These are phyloP conservation scores for Andrena chrysosceles DNA, from an alignment of 2,888 invertebrate genomes.

Conservation along the genomic window DNA sequence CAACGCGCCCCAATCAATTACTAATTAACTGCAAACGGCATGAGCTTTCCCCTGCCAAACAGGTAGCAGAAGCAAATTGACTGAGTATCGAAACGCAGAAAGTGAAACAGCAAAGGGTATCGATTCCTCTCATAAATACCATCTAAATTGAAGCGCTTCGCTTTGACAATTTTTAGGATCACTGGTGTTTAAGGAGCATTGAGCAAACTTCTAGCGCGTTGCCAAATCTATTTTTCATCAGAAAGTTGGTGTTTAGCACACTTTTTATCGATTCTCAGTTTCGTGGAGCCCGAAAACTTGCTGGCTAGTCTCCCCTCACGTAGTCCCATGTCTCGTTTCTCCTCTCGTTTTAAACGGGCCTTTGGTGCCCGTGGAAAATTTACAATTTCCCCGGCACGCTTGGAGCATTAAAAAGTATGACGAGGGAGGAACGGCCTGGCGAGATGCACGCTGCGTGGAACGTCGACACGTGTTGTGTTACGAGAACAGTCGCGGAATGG, in stretches of 20 bases:
- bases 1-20: too few species aligned
- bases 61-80: too few species aligned
- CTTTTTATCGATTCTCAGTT: conserved; percentile 20
- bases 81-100: too few species aligned
- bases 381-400: conserved; percentile 25
- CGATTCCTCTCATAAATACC: too few species aligned
- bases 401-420: conserved; percentile 29
- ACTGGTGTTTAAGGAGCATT: too few species aligned
- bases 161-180: too few species aligned
- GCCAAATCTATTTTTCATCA: conserved; percentile 3
- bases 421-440: background rate
- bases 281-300: background rate
- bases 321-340: background rate
- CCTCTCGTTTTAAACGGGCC: background rate
- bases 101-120: too few species aligned
- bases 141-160: too few species aligned
- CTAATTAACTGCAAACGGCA: too few species aligned
- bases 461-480: conserved; percentile 26
- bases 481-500: conserved; percentile 47
- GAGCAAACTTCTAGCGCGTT: too few species aligned
- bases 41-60: too few species aligned
- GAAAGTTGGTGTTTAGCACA: background rate
- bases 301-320: background rate
- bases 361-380: conserved; percentile 2
- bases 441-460: background rate